Conservation (phyloP, 2,113 vertebrate genomes). For the Saguinus imperator region DNA sequence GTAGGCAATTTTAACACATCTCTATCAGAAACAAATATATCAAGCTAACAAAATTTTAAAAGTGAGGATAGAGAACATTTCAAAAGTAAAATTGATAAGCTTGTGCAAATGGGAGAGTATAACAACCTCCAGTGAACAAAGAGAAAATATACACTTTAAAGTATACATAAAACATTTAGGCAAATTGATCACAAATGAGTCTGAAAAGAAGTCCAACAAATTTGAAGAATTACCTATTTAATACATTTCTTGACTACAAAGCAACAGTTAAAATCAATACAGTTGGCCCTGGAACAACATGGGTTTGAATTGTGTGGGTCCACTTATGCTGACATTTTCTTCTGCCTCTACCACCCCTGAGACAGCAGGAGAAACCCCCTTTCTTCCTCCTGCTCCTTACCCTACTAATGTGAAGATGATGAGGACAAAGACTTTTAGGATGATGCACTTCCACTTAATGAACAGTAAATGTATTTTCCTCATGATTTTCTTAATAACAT, state of each 20-base stretch:
- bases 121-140: not conserved
- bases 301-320: not conserved
- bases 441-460: not conserved
- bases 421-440: not conserved
- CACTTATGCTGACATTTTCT: not conserved
- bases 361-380: not conserved
- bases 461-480: not conserved
- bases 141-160: not conserved
- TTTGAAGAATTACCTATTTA: not conserved
- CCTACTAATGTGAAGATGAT: not conserved
- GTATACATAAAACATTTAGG: not conserved
- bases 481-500: not conserved
- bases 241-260: not conserved
- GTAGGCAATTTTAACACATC: constrained; percentile 1
- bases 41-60: not conserved
- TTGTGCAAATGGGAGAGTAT: not conserved
- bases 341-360: not conserved
- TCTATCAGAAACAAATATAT: not conserved
- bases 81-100: not conserved
- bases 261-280: constrained; percentile 15
- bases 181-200: not conserved
- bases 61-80: not conserved
- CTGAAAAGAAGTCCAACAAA: not conserved
- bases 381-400: not conserved
- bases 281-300: not conserved